These are phyloP conservation scores for Thymallus thymallus DNA, from an alignment of 2,113 vertebrate genomes.

Conservation along the genomic window DNA sequence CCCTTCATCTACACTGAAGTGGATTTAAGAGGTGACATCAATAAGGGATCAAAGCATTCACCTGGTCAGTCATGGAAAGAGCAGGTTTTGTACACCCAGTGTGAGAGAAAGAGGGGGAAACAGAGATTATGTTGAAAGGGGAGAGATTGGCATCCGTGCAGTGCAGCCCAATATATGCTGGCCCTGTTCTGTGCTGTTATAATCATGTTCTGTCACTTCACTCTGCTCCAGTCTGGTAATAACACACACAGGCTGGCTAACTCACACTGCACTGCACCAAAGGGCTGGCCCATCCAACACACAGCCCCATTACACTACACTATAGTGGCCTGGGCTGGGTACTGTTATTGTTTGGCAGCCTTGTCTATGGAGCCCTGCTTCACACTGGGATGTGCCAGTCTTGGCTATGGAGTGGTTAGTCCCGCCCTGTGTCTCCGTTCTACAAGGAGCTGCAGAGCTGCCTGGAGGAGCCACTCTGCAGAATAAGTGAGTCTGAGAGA, in stretches of 20 bases:
- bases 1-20: too few species aligned
- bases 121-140: not conserved
- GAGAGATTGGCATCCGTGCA: not conserved
- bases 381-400: too few species aligned
- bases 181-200: not conserved
- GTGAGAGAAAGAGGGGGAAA: not conserved
- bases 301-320: not conserved
- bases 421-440: not conserved
- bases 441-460: not conserved
- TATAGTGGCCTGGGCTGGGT: not conserved
- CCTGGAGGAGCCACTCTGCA: not conserved
- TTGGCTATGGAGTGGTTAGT: not conserved
- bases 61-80: too few species aligned
- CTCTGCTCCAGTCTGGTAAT: not conserved
- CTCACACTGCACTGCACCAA: conserved; percentile 8
- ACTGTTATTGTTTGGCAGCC: not conserved
- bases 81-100: too few species aligned
- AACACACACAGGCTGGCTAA: not conserved
- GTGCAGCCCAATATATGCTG: not conserved
- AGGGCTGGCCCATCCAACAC: not conserved
- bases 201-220: not conserved
- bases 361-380: too few species aligned
- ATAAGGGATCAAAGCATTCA: too few species aligned
- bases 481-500: not conserved
- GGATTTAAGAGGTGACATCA: too few species aligned